These are phyloP conservation scores for Mus minutoides DNA, from an alignment of 2,797 vertebrate species.

Conservation along the genomic window DNA sequence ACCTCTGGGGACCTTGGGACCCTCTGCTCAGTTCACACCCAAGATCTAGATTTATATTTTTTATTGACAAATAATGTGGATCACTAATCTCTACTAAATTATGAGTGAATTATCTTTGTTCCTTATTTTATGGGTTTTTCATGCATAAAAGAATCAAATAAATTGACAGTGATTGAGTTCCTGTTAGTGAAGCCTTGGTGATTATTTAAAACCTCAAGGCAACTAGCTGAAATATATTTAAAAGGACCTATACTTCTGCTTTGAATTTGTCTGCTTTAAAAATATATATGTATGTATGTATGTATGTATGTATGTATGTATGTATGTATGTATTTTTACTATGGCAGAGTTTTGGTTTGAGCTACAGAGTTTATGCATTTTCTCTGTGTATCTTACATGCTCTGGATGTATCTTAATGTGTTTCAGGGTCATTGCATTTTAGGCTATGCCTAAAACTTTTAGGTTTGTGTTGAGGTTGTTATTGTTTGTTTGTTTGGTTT, in stretches of 20 bases:
- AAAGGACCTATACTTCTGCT: neutral
- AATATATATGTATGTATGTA: too few species aligned
- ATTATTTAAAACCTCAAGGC: neutral
- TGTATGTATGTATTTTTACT: neutral
- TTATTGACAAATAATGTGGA: neutral
- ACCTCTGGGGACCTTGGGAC: too few species aligned
- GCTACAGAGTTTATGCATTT: neutral
- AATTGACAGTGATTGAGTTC: neutral
- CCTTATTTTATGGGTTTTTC: neutral
- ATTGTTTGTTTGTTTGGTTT: neutral
- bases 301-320: neutral
- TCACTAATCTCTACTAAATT: neutral
- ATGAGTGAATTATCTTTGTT: neutral
- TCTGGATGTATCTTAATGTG: neutral
- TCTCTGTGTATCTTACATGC: neutral
- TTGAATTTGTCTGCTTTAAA: neutral
- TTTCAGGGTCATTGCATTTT: neutral
- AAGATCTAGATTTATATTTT: neutral
- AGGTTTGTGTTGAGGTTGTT: too few species aligned
- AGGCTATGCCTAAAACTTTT: neutral
- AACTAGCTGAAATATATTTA: neutral
- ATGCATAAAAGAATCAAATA: neutral
- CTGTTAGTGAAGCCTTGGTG: neutral
- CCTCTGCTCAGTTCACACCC: too few species aligned
- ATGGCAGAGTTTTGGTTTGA: neutral